A percentile compares a stretch with the other conserved stretches of the same genome.
Evolutionary conservation across 2,797 vertebrate genomes (phyloP).

Genomic region (Threskiornis aethiopicus): DNA sequence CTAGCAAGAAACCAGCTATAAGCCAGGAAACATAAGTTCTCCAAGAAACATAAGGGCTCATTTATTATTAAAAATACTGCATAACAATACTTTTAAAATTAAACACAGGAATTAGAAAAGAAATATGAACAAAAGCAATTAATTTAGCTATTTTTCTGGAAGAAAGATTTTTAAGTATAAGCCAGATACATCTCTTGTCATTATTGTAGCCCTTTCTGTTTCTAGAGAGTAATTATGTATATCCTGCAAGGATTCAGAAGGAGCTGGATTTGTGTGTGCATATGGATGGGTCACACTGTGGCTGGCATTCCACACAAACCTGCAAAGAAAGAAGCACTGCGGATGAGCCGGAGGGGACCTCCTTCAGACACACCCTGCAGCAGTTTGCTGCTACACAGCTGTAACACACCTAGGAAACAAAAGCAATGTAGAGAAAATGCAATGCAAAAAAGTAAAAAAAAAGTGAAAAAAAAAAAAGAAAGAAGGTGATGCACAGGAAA

Average conservation of each 20-base stretch:
- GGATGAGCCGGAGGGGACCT: conserved; percentile 81
- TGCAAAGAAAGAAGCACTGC: conserved; percentile 88
- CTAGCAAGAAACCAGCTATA: conserved; percentile 32
- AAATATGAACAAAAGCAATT: background rate
- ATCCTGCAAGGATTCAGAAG: conserved; percentile 8
- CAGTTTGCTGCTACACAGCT: conserved; percentile 76
- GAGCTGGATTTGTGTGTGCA: conserved; percentile 28
- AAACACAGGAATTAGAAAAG: background rate
- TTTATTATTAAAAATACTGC: conserved; percentile 15
- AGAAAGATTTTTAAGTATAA: background rate
- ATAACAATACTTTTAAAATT: background rate
- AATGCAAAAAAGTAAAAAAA: conserved; percentile 4
- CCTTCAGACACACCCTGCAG: conserved; percentile 77
- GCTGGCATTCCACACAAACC: conserved; percentile 85
- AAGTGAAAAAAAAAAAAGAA: background rate
- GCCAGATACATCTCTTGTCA: background rate
- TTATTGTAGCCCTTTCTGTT: conserved; percentile 64
- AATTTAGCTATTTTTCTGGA: background rate
- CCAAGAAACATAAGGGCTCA: conserved; percentile 72
- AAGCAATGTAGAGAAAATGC: conserved; percentile 59
- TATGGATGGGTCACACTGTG: conserved; percentile 66
- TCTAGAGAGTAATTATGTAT: conserved; percentile 48
- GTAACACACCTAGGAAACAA: conserved; percentile 78
- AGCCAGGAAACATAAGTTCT: conserved; percentile 59
- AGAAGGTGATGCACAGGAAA: background rate